These are phyloP conservation scores for Dromaius novaehollandiae DNA, from an alignment of 2,113 vertebrate species.

Conservation along the genomic window DNA sequence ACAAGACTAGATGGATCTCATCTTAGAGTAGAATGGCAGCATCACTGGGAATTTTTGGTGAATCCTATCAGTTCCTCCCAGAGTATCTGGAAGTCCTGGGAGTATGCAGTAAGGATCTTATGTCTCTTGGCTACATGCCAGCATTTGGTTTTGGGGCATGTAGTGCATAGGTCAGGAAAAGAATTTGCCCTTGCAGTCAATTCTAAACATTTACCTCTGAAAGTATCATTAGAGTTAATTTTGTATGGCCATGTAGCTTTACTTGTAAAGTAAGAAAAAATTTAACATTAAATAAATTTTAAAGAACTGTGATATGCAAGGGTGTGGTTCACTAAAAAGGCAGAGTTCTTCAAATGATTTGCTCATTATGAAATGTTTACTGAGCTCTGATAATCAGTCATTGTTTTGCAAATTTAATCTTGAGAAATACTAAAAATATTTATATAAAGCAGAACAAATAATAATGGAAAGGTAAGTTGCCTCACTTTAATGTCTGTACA, in stretches of 20 bases:
- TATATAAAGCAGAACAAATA: background rate
- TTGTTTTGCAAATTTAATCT: slow-evolving; percentile 17
- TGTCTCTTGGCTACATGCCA: background rate
- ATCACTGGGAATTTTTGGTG: background rate
- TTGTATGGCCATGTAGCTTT: background rate
- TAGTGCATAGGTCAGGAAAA: background rate
- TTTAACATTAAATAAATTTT: background rate
- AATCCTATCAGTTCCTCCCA: background rate
- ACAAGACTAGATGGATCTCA: background rate
- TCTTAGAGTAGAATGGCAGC: background rate
- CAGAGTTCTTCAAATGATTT: background rate
- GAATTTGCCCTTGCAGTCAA: background rate
- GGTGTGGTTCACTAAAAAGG: background rate
- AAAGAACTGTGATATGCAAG: accelerated
- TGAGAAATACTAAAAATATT: background rate
- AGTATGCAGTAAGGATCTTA: background rate
- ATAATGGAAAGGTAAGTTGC: background rate
- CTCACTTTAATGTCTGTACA: background rate
- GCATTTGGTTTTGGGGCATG: background rate
- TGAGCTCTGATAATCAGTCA: background rate
- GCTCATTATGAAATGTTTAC: background rate
- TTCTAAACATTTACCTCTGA: background rate
- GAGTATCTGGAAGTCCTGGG: background rate
- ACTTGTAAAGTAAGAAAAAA: background rate
- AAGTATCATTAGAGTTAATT: background rate